These are phyloP conservation scores for Acrocephalus scirpaceus DNA, from an alignment of 2,797 vertebrate species.

Conservation along the genomic window DNA sequence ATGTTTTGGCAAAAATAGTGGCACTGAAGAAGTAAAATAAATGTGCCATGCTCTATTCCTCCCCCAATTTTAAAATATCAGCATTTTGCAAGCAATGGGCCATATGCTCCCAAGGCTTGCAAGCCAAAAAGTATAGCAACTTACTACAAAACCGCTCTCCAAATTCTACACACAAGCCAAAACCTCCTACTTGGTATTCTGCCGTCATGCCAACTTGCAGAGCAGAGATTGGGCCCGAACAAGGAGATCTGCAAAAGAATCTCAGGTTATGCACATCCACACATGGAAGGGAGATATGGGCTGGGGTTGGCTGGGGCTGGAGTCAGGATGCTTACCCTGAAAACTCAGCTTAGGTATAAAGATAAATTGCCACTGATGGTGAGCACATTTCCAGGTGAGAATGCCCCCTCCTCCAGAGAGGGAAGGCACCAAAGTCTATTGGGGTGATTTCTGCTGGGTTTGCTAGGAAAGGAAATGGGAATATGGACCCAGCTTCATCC, in stretches of 20 bases:
- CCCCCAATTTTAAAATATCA: constrained; percentile 74
- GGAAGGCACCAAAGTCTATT: background rate
- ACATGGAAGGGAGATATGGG: background rate
- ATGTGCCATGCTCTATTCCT: constrained; percentile 71
- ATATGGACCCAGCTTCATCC: too few species aligned
- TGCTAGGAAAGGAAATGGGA: background rate
- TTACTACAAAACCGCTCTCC: constrained; percentile 74
- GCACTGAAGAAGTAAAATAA: constrained; percentile 71
- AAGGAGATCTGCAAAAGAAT: constrained; percentile 32
- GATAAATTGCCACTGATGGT: background rate
- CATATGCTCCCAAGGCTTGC: constrained; percentile 71
- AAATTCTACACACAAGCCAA: constrained; percentile 69
- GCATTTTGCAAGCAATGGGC: constrained; percentile 70
- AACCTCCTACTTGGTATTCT: constrained; percentile 75
- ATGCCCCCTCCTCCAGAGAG: background rate
- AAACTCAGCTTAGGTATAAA: background rate
- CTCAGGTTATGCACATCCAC: background rate
- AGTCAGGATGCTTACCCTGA: background rate
- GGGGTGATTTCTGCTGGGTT: background rate
- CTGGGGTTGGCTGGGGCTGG: background rate
- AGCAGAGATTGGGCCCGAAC: constrained; percentile 56
- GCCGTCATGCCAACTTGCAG: constrained; percentile 64
- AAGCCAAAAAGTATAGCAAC: constrained; percentile 74
- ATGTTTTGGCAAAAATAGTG: constrained; percentile 70
- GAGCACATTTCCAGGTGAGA: background rate